A percentile compares a stretch with the other conserved stretches of the same genome.
Evolutionary conservation across 2,888 invertebrate genomes (phyloP).

Genomic region (Octodonta nipae): DNA sequence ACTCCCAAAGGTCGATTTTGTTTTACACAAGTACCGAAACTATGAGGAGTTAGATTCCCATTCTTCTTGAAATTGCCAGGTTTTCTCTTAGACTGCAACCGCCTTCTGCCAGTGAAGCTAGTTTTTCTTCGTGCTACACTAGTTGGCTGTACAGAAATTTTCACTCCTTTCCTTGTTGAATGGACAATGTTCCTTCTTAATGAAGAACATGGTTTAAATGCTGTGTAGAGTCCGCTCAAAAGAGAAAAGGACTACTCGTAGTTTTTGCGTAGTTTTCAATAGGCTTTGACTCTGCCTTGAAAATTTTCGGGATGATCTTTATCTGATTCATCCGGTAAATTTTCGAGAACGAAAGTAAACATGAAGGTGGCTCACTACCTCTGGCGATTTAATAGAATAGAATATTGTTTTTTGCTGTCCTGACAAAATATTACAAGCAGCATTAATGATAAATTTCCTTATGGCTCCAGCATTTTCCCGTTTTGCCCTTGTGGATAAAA

Average conservation of each 20-base stretch:
- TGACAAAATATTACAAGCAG: not conserved
- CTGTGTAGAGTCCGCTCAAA: not conserved
- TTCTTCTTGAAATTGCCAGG: not conserved
- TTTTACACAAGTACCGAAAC: not conserved
- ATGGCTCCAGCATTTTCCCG: too few relatives aligned
- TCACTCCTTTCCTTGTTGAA: not conserved
- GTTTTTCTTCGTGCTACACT: not conserved
- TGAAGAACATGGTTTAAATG: not conserved
- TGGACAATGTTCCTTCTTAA: not conserved
- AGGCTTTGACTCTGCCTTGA: too few relatives aligned
- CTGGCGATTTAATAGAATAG: not conserved
- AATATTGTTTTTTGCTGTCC: not conserved
- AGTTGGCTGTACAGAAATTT: slow-evolving; percentile 1
- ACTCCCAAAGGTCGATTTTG: not conserved
- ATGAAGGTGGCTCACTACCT: too few relatives aligned
- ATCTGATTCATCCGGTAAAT: too few relatives aligned
- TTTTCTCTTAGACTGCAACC: not conserved
- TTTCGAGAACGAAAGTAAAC: too few relatives aligned
- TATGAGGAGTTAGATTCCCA: not conserved
- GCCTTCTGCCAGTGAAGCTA: not conserved
- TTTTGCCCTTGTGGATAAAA: too few relatives aligned
- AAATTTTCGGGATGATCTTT: too few relatives aligned
- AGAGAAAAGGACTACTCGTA: not conserved
- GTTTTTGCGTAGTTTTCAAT: not conserved
- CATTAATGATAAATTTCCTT: not conserved